Base-by-base conservation (phyloP, 2,797 vertebrate species). In the Tauraco hartlaubi region DNA sequence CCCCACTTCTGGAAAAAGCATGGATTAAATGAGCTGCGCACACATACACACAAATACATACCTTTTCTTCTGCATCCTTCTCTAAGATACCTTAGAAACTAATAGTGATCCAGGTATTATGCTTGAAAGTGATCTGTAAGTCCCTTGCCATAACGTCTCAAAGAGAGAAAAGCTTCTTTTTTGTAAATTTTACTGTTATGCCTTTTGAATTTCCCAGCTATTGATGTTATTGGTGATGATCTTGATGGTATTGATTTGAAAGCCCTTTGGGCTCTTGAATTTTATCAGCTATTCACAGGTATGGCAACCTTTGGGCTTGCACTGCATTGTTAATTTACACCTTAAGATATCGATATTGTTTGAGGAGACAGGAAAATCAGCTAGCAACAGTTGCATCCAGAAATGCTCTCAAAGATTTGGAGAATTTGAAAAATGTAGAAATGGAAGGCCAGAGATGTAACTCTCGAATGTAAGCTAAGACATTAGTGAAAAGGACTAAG, bases 231-330 rank as follows among this genome's bases (percentile, higher is more conserved):
- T 90, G 23, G 61, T 88, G 52, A 44, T 78, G 33, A 88, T 52
- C 46, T 52, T 90, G 15, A 79, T 81, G 83, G 88, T 78, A 12
- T n/a, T 55, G 18, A 95, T 85, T 71, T 85, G 78, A 23, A 95
- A 95, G 25, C 49, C 96, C 41, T 96, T 95, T 29, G 81, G 54
- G 31, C 77, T 96, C 58, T 31, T 95, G 75, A 95, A 75, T 85
- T 96, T 96, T 49, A 76, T 72, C 9, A 28, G 79, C 49, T 96
- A 29, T 67, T 96, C 71, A 88, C 84, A 77, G 85, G 88, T 28
- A 76, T 69, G 41, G 62, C 59, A 67, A 83, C 44, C n/a, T 29
- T 94, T 51, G 85, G 71, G 9, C 44, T 95, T 6, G 26, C 61
- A 7, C 37, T 86, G 52, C 90, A 92, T 55, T 44, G 15, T 46